Evolutionary conservation across 2,113 vertebrate genomes (phyloP), one percentile per base, ranked within the genome.

Genomic region (Ailurus styani): DNA sequence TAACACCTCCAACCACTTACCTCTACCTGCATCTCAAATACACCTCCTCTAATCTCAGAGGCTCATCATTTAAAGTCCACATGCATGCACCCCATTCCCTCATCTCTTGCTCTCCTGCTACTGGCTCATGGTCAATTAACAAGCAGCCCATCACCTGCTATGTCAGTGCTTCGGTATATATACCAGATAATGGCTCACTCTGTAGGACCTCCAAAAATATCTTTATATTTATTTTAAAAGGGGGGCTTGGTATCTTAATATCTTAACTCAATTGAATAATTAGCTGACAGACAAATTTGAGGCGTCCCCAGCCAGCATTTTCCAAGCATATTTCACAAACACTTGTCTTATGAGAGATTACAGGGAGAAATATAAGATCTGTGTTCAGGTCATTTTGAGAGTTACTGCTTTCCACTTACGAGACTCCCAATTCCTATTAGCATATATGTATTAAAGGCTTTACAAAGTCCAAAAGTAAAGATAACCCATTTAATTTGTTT

Each of bases 231-330:
- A 96, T 96, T 91, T 95, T 95, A 17, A 88, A 84, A 91, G 34
- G 37, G 83, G 8, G 9, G 37, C 95, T 94, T 93, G 88, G 82
- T 91, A 97, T 88, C 55, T 82, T 64, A 75, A 7, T 88, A 87
- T 82, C 75, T 96, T 55, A 94, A 94, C 21, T 83, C 72, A 45
- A n/a, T 40, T 96, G 86, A 96, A 90, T 94, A 95, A 96, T 95
- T 81, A 97, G 50, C 81, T 96, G 85, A 85, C 4, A 7, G 45
- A 29, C 20, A 81, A 62, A 88, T 57, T 85, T 93, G 42, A 91
- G 91, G 34, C 37, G 64, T 87, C 50, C 50, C 60, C 68, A 91
- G 75, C 18, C 64, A 85, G 29, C 21, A 77, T 91, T 98, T 91
- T 77, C 82, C 64, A 91, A 77, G 34, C n/a, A 2, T 57, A 34